These are phyloP conservation scores for Cuniculus paca DNA, from an alignment of 2,797 vertebrate species.

Conservation along the genomic window DNA sequence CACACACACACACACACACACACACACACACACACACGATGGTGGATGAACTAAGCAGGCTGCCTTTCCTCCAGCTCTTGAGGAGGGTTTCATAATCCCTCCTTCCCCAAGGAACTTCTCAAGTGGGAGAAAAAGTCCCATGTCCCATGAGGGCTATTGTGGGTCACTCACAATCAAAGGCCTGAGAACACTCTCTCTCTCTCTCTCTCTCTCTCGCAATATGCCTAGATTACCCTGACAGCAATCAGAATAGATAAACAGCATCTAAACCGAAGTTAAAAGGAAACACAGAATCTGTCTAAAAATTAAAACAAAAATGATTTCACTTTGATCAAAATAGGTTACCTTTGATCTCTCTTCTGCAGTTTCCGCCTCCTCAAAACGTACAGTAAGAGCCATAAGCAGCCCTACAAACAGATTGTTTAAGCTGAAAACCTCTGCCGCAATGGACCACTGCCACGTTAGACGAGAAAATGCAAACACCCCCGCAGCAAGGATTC, in stretches of 20 bases:
- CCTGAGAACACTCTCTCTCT: conserved; percentile 2
- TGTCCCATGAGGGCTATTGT: neutral
- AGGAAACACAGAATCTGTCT: conserved; percentile 62
- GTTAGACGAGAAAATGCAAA: conserved; percentile 96
- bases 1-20: neutral
- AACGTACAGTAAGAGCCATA: conserved; percentile 92
- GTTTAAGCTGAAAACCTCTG: conserved; percentile 99
- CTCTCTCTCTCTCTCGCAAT: conserved; percentile 35
- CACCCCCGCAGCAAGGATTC: conserved; percentile 95
- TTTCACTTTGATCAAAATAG: conserved; percentile 81
- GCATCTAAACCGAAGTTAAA: conserved; percentile 65
- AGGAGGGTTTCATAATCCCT: conserved; percentile 9
- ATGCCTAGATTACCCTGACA: conserved; percentile 19
- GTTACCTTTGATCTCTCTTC: conserved; percentile 95
- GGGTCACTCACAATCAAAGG: neutral
- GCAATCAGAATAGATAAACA: conserved; percentile 57
- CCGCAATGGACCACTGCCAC: conserved; percentile 98
- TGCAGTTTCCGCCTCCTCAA: conserved; percentile 91
- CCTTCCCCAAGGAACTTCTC: conserved; percentile 53
- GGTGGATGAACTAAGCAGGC: neutral
- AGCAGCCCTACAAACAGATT: conserved; percentile 97
- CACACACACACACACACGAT: neutral
- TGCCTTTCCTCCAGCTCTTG: neutral
- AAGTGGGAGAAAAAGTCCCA: neutral
- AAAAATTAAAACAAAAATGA: conserved; percentile 66